Base-by-base conservation (phyloP, 2,113 vertebrate genomes). In the Chaetodon auriga region DNA sequence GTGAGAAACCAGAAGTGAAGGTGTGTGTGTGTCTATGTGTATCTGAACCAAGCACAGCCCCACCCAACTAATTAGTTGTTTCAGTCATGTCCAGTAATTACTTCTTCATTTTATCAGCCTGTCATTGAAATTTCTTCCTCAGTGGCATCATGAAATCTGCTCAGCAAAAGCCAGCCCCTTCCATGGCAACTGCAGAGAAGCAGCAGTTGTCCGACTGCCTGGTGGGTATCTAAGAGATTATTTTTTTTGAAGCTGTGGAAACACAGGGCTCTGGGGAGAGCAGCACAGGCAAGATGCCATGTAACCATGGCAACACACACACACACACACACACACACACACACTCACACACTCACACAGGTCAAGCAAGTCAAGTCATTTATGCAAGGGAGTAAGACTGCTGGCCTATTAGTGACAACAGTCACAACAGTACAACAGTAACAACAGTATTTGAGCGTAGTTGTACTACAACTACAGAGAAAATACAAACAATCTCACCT, bases 251-350 rank as follows among this genome's bases (percentile, higher is more conserved):
- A 65, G 60, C 63, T 0, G 19, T 73, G 70, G 81, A 85, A 89
- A 88, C 53, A 53, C 45, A 14, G 68, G 65, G 65, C 65, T 75
- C 53, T 4, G 8, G n/a, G 60, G 53, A 70, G 23, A 46, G 54
- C 51, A 54, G 75, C 18, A 18, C 9, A 51, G 60, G 63, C 70
- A 70, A 18, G 41, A 61, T 36, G 57, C 78, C 74, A 73, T 11
- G 85, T 90, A 68, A 64, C 89, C 81, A 89, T 89, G 69, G 90
- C 53, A 93, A 92, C 84, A 88, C 25, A 83, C 30, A 53, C 18
- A 30, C 30, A 30, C 30, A 30, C 30, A 30, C 30, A 30, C 30
- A 30, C 30, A 30, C 30, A 30, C 30, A 30, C 30, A 30, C 30
- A 30, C 30, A 30, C 30, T 2, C 30, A 30, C 30, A 30, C 30